Evolutionary conservation across 2,797 vertebrate species (phyloP).

Genomic region (Pelodytes ibericus): DNA sequence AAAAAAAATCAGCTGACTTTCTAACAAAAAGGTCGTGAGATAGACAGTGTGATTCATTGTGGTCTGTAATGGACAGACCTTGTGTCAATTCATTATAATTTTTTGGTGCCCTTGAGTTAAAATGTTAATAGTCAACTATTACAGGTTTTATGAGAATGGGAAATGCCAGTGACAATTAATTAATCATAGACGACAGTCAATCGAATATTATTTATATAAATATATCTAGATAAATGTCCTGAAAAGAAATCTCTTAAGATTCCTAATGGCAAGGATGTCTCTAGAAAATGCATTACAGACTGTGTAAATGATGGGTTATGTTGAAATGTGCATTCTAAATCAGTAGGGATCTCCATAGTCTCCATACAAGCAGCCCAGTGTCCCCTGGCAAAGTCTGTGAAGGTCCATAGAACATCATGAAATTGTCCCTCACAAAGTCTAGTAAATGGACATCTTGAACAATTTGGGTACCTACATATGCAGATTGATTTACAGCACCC

Average conservation of each 20-base stretch:
- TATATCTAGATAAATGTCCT: background rate
- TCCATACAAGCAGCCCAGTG: no score
- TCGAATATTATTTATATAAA: background rate
- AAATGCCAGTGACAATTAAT: background rate
- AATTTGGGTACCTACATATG: no score
- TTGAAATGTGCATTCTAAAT: no score
- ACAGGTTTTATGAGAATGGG: background rate
- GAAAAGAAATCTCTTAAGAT: background rate
- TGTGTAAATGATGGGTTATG: no score
- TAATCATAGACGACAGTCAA: slow-evolving; percentile 24
- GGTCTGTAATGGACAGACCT: slow-evolving; percentile 35
- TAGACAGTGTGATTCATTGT: slow-evolving; percentile 51
- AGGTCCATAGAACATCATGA: no score
- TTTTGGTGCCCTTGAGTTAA: slow-evolving; percentile 40
- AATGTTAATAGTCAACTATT: slow-evolving; percentile 36
- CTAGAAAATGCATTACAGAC: background rate
- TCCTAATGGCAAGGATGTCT: background rate
- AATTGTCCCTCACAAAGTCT: no score
- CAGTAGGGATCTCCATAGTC: no score
- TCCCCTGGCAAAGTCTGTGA: no score
- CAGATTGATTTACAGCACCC: no score
- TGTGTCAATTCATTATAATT: slow-evolving; percentile 36
- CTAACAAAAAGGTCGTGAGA: slow-evolving; percentile 32
- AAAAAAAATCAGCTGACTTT: slow-evolving; percentile 15
- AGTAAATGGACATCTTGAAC: no score